Conservation (phyloP, 2,888 invertebrate genomes). For the Andrena flavipes region DNA sequence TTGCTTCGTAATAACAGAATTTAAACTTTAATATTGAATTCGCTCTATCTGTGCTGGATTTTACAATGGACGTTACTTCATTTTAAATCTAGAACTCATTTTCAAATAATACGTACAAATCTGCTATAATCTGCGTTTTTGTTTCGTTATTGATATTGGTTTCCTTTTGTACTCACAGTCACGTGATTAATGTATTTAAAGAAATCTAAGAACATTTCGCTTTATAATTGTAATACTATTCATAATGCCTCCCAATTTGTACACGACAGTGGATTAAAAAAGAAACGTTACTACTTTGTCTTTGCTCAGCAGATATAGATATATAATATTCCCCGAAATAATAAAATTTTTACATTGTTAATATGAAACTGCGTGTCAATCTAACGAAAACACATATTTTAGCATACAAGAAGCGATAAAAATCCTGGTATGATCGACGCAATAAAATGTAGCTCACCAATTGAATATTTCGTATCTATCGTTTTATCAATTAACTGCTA, state of each 20-base stretch:
- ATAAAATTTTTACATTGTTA: slow-evolving; percentile 34
- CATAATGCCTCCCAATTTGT: slow-evolving; percentile 62
- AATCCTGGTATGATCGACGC: slow-evolving; percentile 23
- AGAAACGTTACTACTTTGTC: slow-evolving; percentile 39
- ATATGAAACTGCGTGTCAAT: slow-evolving; percentile 19
- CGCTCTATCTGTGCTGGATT: slow-evolving; percentile 8
- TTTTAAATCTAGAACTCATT: slow-evolving; percentile 21
- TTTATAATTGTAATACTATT: slow-evolving; percentile 50
- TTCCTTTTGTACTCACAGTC: slow-evolving; percentile 62
- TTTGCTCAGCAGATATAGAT: slow-evolving; percentile 37
- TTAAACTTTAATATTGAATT: slow-evolving; percentile 14
- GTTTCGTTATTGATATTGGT: slow-evolving; percentile 50
- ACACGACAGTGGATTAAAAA: slow-evolving; percentile 44
- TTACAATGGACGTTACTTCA: slow-evolving; percentile 32
- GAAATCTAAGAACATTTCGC: slow-evolving; percentile 30
- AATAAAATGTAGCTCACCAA: slow-evolving; percentile 26
- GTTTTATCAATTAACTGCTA: slow-evolving; percentile 34
- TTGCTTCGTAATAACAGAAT: slow-evolving; percentile 12
- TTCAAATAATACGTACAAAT: slow-evolving; percentile 25
- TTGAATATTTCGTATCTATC: slow-evolving; percentile 21
- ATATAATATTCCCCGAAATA: slow-evolving; percentile 51
- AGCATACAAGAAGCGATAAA: slow-evolving; percentile 23
- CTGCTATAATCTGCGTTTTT: slow-evolving; percentile 31
- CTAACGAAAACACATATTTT: slow-evolving; percentile 22
- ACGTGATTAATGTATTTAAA: slow-evolving; percentile 42